Evolutionary conservation across 1,140 invertebrate genomes (phyloP).

Genomic region (Camponotus vicinus): DNA sequence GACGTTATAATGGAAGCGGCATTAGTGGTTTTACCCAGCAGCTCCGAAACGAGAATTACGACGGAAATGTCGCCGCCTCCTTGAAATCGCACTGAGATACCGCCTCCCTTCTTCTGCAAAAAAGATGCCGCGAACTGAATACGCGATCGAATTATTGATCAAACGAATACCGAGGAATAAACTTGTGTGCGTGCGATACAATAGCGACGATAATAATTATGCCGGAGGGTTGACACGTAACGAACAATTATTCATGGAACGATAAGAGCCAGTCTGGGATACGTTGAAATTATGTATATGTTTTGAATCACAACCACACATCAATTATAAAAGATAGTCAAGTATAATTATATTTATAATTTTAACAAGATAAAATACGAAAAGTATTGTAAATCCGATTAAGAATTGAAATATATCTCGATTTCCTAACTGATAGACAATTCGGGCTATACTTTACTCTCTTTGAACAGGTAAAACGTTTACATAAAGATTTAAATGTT

Average conservation of each 20-base stretch:
- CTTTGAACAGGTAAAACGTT: neutral
- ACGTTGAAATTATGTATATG: neutral
- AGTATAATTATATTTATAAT: neutral
- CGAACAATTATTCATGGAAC: conserved; percentile 20
- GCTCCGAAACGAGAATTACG: conserved; percentile 70
- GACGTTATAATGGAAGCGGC: conserved; percentile 82
- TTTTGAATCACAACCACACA: neutral
- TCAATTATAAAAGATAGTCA: neutral
- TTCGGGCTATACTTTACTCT: neutral
- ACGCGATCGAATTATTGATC: conserved; percentile 37
- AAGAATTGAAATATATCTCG: neutral
- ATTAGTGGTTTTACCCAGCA: conserved; percentile 79
- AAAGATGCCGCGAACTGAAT: neutral
- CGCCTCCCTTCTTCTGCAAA: neutral
- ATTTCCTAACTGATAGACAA: neutral
- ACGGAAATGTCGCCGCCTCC: conserved; percentile 57
- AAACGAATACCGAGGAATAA: conserved; percentile 11
- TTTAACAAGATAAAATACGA: neutral
- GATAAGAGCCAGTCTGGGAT: neutral
- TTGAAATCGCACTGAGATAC: conserved; percentile 58
- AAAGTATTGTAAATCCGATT: neutral
- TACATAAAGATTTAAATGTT: neutral
- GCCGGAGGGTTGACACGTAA: neutral
- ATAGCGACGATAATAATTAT: conserved; percentile 43
- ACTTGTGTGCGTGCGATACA: neutral